Base-by-base conservation (phyloP, 2,113 vertebrate genomes). In the Pterophyllum scalare region DNA sequence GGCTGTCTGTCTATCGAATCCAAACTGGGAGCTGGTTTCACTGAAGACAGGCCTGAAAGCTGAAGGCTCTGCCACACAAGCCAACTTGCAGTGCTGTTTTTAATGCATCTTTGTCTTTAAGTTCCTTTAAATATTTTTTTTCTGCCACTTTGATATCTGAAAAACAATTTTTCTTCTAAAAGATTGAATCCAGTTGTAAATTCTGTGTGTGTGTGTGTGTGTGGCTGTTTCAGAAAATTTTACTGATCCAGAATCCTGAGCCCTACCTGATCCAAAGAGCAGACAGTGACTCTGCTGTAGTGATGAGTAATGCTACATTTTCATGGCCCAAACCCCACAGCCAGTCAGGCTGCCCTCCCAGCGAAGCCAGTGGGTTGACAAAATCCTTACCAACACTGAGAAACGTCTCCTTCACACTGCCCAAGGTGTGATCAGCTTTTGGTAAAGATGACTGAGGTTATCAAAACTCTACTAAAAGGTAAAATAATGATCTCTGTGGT, bases 251-350 rank as follows among this genome's bases (percentile, higher is more conserved):
- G 92, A 96, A 95, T 31, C 95, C 96, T 64, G 92, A 96, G 8
- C 59, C 91, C 1, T 97, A 97, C 87, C 72, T 97, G 87, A 88
- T 60, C 19, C 91, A 92, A 17, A 87, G 67, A 52, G 89, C 94
- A 65, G 89, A 93, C 61, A 87, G 88, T 56, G 76, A 79, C n/a
- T 93, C 82, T 5, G 96, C 96, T 8, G 79, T 97, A 38, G 88
- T 94, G 72, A 92, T 97, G 94, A 90, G 91, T 78, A 95, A 96
- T 14, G 97, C 96, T 3, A 96, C 96, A 4, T 86, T 97, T 49
- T 94, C 93, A 14, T 97, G 97, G 96, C 89, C 85, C 28, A 86
- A n/a, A 33, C 62, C 75, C 7, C 28, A 33, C 17, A n/a, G 20
- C 9, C 15, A 13, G 26, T 22, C 85, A 6, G 28, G 40, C 3